Evolutionary conservation across 2,113 vertebrate species (phyloP), one percentile per base, ranked within the genome.

Genomic region (Thryonomys swinderianus): DNA sequence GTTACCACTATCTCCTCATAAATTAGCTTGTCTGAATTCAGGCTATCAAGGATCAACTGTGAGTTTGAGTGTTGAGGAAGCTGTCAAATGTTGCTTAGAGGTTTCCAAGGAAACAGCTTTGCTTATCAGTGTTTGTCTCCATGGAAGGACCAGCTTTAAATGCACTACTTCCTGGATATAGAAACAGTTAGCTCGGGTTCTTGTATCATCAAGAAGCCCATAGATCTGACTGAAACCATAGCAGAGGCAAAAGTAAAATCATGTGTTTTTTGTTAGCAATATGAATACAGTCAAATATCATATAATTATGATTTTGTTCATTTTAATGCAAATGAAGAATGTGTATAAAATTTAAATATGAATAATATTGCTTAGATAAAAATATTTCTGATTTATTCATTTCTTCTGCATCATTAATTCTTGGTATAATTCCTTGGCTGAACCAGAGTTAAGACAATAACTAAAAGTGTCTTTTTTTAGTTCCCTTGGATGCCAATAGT

Each of bases 101-200:
- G 88, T 97, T 97, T 97, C 97, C 96, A 97, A 95, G 95, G 97
- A 95, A 96, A 98, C 95, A 91, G 94, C 85, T 95, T 95, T 96
- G 57, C 96, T 96, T 94, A 91, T 95, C 92, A 92, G 94, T 69
- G 57, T 83, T 89, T 94, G 88, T 86, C 69, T 95, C 88, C 69
- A 85, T 40, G 91, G 91, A 97, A 94, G 67, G 59, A 83, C 69
- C 18, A 71, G 88, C 66, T 96, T 95, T 94, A 96, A 95, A 96
- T 92, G 90, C 25, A 95, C 85, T 42, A 94, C 84, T 62, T 96
- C 82, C 82, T 94, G 71, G 83, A 84, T 91, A 81, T 71, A 87
- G 91, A 95, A 88, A 74, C 95, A 96, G 95, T 88, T 88, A 96
- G 59, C 57, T 53, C 83, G 51, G 42, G 55, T 64, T 48, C 76